Conservation (phyloP, 2,888 invertebrate species). For the Petrolisthes manimaculis region DNA sequence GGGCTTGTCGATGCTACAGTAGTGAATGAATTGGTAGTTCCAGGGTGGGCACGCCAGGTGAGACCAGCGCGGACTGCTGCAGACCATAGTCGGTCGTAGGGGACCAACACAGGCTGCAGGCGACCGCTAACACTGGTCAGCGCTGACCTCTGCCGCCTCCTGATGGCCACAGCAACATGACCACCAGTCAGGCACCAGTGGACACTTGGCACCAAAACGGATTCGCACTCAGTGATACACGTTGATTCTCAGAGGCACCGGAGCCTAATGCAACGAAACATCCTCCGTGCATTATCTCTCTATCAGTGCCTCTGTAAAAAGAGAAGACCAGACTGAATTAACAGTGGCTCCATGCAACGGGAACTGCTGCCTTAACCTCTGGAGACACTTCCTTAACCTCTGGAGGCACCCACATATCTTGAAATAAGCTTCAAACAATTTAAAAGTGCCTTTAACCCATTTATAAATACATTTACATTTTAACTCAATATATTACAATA, state of each 20-base stretch:
- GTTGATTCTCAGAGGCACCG: slow-evolving; percentile 63
- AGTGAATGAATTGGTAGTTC: slow-evolving; percentile 57
- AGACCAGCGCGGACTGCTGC: slow-evolving; percentile 62
- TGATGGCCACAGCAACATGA: slow-evolving; percentile 54
- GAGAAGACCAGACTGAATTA: slow-evolving; percentile 65
- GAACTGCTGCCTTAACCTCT: slow-evolving; percentile 61
- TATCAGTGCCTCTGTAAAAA: slow-evolving; percentile 65
- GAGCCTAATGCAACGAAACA: slow-evolving; percentile 65
- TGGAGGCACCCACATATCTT: slow-evolving; percentile 38
- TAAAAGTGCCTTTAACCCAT: slow-evolving; percentile 32
- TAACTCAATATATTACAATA: slow-evolving; percentile 27
- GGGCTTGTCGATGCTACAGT: slow-evolving; percentile 62
- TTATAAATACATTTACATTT: slow-evolving; percentile 36
- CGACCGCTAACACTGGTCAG: slow-evolving; percentile 48
- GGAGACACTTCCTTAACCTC: slow-evolving; percentile 55
- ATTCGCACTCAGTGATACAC: slow-evolving; percentile 57
- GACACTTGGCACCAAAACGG: slow-evolving; percentile 53
- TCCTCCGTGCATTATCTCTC: slow-evolving; percentile 65
- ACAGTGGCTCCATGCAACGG: slow-evolving; percentile 64
- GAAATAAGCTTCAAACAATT: neutral
- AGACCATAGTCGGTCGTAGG: slow-evolving; percentile 55
- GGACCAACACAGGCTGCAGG: slow-evolving; percentile 63
- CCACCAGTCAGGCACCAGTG: slow-evolving; percentile 58
- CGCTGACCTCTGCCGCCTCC: slow-evolving; percentile 60
- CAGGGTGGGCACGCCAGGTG: slow-evolving; percentile 58